Base-by-base conservation (phyloP, 2,113 vertebrate genomes). In the Eira barbara region DNA sequence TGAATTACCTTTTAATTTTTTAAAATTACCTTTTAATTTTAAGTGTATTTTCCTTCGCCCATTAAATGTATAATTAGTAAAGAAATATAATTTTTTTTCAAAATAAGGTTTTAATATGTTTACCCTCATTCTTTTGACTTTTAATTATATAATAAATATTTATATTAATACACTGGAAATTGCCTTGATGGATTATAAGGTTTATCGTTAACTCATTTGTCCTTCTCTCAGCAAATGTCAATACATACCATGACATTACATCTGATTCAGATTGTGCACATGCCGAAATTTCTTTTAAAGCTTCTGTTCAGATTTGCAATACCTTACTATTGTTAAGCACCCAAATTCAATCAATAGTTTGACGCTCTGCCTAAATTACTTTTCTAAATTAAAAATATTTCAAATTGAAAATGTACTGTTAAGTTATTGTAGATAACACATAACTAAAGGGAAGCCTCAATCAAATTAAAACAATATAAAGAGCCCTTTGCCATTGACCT, bases 71-170 rank as follows among this genome's bases (percentile, higher is more conserved):
- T 52, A 84, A n/a, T 61, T 95, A 67, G 12, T 52, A 45, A 94
- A 80, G 29, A 80, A 71, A 91, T 59, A 73, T 2, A 84, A 6
- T 57, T 21, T 76, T 67, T 67, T 65, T 74, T 74, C 39, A 39
- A 86, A 97, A 92, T 63, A 83, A 65, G 27, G 4, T 21, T 63
- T n/a, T 61, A 39, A 94, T 23, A 31, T 87, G 74, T 79, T 87
- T 67, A 17, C 65, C 89, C 82, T 86, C 36, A 27, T 78, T 67
- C 52, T 95, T 95, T 91, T 52, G 17, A 90, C 57, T 96, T 96
- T 74, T 1, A 49, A n/a, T 93, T 49, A 57, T 65, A 78, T 61
- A 78, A 79, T 76, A 34, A 69, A 34, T 55, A 59, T 71, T 87
- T 87, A 18, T 76, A 71, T 84, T 88, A 88, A 18, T 83, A 42